These are phyloP conservation scores for Dipus sagitta DNA, from an alignment of 2,797 vertebrate species.

Conservation along the genomic window DNA sequence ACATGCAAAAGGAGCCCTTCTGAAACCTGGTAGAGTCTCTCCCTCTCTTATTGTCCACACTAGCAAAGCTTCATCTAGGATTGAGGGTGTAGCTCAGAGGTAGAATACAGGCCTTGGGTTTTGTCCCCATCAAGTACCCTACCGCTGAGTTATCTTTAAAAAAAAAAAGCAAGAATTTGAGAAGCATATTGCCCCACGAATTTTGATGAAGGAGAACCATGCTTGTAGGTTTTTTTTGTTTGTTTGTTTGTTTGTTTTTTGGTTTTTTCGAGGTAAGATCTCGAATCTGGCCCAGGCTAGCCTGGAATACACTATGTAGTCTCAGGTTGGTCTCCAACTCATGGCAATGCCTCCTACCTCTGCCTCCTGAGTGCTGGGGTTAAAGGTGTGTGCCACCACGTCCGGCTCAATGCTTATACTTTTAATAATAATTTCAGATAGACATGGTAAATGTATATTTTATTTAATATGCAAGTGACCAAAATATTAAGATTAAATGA, in stretches of 20 bases:
- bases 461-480: slow-evolving; percentile 23
- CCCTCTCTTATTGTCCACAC: not conserved
- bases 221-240: not conserved
- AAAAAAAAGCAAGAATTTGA: slow-evolving; percentile 15
- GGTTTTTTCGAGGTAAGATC: too few species aligned
- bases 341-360: too few species aligned
- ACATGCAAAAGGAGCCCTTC: not conserved
- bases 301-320: too few species aligned
- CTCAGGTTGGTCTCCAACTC: too few species aligned
- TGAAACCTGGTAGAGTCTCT: too few species aligned
- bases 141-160: not conserved
- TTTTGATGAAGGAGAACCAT: not conserved
- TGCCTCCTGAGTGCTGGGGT: too few species aligned
- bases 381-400: too few species aligned
- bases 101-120: not conserved
- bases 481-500: slow-evolving; percentile 29
- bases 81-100: not conserved
- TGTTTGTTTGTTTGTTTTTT: too few species aligned
- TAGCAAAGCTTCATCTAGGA: not conserved
- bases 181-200: not conserved
- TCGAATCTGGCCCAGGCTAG: too few species aligned
- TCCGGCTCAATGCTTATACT: not conserved
- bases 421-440: slow-evolving; percentile 29
- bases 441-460: not conserved
- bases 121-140: not conserved